Evolutionary conservation across 2,888 invertebrate genomes (phyloP), one percentile per base, ranked within the genome.

Genomic region (Eupeodes latifasciatus): DNA sequence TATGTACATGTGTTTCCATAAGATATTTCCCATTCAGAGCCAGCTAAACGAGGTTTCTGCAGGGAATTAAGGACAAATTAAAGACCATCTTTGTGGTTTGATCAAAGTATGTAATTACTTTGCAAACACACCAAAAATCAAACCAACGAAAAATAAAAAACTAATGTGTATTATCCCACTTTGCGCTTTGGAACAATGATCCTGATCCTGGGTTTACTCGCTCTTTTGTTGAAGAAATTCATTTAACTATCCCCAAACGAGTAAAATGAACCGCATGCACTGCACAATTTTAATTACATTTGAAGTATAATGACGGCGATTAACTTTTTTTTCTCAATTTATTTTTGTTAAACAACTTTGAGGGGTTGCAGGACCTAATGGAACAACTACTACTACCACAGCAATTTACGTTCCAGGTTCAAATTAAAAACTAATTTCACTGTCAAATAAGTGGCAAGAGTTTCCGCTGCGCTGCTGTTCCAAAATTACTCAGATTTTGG

Each of bases 231-330:
- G 57, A 82, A 59, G 77, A 77, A 74, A 77, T 77, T 81, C 77
- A 76, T 77, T 81, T 81, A 51, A 61, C 12, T n/a, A 51, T 77
- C 40, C 62, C 19, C 44, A 27, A 81, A 85, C 14, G 49, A 51
- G 34, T 71, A 69, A 78, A 82, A 72, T 85, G 85, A 78, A 81
- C 85, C 74, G 82, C 82, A 78, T 86, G 74, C 78, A 75, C 74
- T 82, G 78, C 78, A 75, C 75, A 82, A 66, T 82, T 86, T 75
- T 82, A 83, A 86, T 86, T 79, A 86, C 86, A 71, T 86, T 83
- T 47, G 47, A 75, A 83, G 83, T 86, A 79, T 86, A 86, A 75
- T 83, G 69, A 67, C 64, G 53, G 64, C 71, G 75, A 83, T 86
- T 86, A 83, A 76, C 64, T 71, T 72, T 80, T 55, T 19, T 66